Base-by-base conservation (phyloP, 2,113 vertebrate genomes). In the Petromus typicus region DNA sequence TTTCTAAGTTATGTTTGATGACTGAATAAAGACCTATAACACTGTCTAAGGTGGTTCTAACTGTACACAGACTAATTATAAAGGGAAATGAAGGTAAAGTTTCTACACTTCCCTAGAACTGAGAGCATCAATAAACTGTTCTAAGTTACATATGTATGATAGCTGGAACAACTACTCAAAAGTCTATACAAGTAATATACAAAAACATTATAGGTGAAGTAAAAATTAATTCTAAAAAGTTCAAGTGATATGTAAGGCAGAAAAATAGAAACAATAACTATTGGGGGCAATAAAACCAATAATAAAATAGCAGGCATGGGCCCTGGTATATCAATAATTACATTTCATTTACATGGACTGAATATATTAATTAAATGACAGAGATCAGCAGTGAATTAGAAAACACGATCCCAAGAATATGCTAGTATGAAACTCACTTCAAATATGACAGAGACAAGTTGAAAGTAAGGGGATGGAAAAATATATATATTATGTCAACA, bases 281-380 rank as follows among this genome's bases (percentile, higher is more conserved):
- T 75, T 23, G 13, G 71, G 71, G 37, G 40, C 51, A 32, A 93
- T n/a, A 37, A 64, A 79, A 71, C 54, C 51, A 85, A 67, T 61
- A 84, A 86, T 86, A 64, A 69, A 83, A 71, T 45, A 69, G 23
- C 23, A 93, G 22, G 32, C 45, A 86, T 66, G 45, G 64, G 51
- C 34, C 67, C 27, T 56, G 73, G 37, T 5, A 30, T 40, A 81
- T 82, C 13, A 54, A 87, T 67, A 73, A 90, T 86, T 66, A 59
- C 25, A 64, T 73, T 64, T 78, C 40, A 57, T 11, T 75, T 86
- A 84, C 82, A 25, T 51, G 37, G 34, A 66, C 32, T 56, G 51
- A 85, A 43, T 30, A 43, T 23, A 69, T 12, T 56, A 84, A 64
- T 93, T 93, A 80, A 93, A 93, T 66, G 30, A 76, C 3, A 93